Evolutionary conservation across 2,797 vertebrate genomes (phyloP).

Genomic region (Myoxocephalus aenaeus): DNA sequence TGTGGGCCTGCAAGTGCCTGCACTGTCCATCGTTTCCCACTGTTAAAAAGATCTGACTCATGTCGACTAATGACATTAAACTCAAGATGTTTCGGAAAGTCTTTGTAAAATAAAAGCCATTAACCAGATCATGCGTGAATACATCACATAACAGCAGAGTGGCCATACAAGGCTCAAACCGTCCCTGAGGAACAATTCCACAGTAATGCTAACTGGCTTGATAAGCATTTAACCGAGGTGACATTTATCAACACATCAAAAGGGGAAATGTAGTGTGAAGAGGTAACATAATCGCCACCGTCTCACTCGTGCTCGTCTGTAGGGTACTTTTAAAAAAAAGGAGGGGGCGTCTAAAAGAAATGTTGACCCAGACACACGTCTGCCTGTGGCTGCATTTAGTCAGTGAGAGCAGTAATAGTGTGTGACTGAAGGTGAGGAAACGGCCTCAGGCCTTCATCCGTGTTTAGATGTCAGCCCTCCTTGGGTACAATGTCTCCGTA

Average conservation of each 20-base stretch:
- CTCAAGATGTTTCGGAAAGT: conserved; percentile 32
- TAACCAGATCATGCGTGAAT: conserved; percentile 48
- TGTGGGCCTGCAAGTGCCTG: not conserved
- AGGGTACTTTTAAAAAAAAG: conserved; percentile 48
- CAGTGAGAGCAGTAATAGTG: conserved; percentile 81
- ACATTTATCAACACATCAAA: conserved; percentile 76
- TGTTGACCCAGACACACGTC: conserved; percentile 72
- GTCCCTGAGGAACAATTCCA: conserved; percentile 52
- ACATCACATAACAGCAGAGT: conserved; percentile 36
- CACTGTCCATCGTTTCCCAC: conserved; percentile 23
- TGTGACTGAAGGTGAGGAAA: conserved; percentile 84
- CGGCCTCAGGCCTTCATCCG: conserved; percentile 68
- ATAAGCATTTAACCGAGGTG: conserved; percentile 65
- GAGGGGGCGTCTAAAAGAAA: conserved; percentile 28
- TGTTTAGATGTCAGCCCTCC: conserved; percentile 77
- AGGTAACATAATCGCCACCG: conserved; percentile 63
- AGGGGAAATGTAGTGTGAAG: conserved; percentile 64
- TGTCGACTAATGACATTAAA: conserved; percentile 40
- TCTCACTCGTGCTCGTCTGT: conserved; percentile 50
- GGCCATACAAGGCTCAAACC: conserved; percentile 32
- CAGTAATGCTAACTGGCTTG: conserved; percentile 59
- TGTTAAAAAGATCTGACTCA: conserved; percentile 34
- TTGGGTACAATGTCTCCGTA: conserved; percentile 68
- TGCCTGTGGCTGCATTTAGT: conserved; percentile 76
- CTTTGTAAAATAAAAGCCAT: conserved; percentile 42